A percentile compares a stretch with the other conserved stretches of the same genome.
These are phyloP conservation scores for Ceratosolen solmsi DNA, from an alignment of 1,140 invertebrate species.

Conservation along the genomic window DNA sequence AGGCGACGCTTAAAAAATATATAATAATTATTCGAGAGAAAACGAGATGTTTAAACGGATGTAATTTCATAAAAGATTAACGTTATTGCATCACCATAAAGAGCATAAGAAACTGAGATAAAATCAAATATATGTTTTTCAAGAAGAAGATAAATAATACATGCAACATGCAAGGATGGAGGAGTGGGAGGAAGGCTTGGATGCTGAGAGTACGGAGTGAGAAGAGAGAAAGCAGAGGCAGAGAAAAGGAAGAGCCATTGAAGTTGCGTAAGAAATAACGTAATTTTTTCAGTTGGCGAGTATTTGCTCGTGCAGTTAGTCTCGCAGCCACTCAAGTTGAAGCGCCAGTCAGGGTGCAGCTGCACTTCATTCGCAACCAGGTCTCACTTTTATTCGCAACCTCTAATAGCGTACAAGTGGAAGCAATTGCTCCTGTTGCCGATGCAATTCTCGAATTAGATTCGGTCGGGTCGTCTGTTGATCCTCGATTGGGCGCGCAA, in stretches of 20 bases:
- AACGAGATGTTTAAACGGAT: too few species aligned
- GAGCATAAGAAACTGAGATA: too few species aligned
- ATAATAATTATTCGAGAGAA: too few species aligned
- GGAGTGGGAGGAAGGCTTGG: too few species aligned
- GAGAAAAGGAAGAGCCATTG: too few species aligned
- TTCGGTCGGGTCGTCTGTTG: background rate
- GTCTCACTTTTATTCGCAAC: background rate
- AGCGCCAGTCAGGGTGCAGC: background rate
- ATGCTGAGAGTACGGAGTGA: background rate
- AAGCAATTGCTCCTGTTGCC: background rate
- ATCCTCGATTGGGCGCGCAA: background rate
- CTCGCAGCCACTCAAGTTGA: background rate
- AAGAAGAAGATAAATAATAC: too few species aligned
- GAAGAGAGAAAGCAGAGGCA: background rate
- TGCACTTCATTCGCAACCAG: background rate
- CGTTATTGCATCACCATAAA: too few species aligned
- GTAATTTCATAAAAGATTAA: too few species aligned
- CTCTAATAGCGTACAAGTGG: background rate
- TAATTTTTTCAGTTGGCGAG: background rate
- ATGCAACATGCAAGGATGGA: too few species aligned
- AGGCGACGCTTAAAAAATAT: too few species aligned
- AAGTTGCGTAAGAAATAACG: background rate
- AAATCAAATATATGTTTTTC: too few species aligned
- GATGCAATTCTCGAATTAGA: background rate
- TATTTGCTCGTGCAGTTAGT: background rate